Conservation (phyloP, 2,797 vertebrate genomes). For the Lagodon rhomboides region DNA sequence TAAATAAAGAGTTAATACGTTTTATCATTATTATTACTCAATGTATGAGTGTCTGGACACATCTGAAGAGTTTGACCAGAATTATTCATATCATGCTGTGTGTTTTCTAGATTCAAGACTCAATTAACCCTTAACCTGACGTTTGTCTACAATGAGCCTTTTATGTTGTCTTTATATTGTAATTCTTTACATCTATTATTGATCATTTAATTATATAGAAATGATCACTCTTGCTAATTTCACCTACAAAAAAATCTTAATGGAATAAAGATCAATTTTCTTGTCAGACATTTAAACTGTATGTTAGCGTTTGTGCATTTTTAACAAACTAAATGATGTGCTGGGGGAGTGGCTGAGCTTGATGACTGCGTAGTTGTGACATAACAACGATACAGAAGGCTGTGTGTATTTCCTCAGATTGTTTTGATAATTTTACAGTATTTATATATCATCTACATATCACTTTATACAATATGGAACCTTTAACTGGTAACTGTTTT, state of each 20-base stretch:
- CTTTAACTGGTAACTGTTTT: neutral
- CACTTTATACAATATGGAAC: neutral
- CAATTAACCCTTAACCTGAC: neutral
- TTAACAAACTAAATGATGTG: neutral
- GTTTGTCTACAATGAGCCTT: neutral
- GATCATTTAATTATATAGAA: neutral
- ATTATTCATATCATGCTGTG: neutral
- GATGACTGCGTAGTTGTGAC: too few species aligned
- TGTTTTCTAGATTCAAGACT: neutral
- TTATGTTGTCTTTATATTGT: conserved; percentile 6
- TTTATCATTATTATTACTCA: neutral
- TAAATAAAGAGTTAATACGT: conserved; percentile 38
- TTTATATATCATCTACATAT: neutral
- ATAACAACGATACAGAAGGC: too few species aligned
- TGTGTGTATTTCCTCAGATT: too few species aligned
- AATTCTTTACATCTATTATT: neutral
- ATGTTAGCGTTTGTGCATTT: neutral
- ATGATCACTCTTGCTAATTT: accelerated
- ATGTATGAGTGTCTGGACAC: neutral
- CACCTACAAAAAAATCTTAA: neutral
- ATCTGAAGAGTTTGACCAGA: neutral
- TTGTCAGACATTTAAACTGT: neutral
- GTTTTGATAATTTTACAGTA: too few species aligned
- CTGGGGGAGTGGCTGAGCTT: too few species aligned
- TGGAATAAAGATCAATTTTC: neutral